These are phyloP conservation scores for Hymenochirus boettgeri DNA, from an alignment of 2,113 vertebrate genomes.

Conservation along the genomic window DNA sequence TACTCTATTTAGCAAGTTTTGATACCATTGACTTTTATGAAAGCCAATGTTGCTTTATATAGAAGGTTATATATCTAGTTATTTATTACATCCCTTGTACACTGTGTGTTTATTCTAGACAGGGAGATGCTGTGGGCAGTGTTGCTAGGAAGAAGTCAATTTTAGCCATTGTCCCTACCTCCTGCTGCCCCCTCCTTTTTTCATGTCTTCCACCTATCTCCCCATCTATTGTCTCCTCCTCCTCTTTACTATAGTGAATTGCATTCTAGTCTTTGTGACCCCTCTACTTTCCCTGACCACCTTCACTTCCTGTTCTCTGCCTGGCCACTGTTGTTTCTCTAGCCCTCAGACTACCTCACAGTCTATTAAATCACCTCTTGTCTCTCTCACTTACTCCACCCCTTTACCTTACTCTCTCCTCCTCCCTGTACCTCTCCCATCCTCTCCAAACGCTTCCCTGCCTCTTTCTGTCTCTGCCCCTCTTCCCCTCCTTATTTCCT, in stretches of 20 bases:
- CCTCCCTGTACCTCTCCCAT: background rate
- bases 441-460: conserved; percentile 15
- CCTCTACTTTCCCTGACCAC: fast-evolving
- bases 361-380: background rate
- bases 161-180: background rate
- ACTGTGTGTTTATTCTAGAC: too few relatives aligned
- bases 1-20: too few relatives aligned
- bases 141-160: too few relatives aligned
- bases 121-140: too few relatives aligned
- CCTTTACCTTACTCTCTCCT: background rate
- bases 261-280: background rate
- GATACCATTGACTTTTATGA: too few relatives aligned
- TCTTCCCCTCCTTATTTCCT: conserved; percentile 7
- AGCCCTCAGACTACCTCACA: background rate
- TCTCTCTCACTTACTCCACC: too few relatives aligned
- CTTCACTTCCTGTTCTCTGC: background rate
- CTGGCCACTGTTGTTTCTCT: background rate
- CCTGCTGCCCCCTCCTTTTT: background rate
- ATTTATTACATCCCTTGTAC: too few relatives aligned
- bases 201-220: background rate
- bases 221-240: background rate
- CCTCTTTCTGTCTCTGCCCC: conserved; percentile 15
- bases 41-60: too few relatives aligned
- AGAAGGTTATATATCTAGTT: too few relatives aligned
- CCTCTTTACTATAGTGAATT: background rate